A percentile compares a stretch with the other conserved stretches of the same genome.
These are phyloP conservation scores for Phenganax subtilis DNA, from an alignment of 92 coral and sea anemone genomes.

Conservation along the genomic window DNA sequence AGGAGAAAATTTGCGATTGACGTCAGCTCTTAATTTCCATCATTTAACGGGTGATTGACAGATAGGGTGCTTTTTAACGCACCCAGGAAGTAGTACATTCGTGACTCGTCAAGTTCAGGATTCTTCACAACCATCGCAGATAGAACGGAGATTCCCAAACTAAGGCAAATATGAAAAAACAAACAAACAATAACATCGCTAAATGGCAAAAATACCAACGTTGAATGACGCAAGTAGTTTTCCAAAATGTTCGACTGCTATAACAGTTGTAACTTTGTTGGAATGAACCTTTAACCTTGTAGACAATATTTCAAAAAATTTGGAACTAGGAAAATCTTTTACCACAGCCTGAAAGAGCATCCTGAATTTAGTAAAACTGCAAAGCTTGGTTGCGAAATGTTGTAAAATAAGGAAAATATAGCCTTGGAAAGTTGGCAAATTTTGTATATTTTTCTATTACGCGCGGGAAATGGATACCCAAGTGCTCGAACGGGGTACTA, in stretches of 20 bases:
- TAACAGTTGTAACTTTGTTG: not conserved
- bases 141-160: constrained; percentile 26
- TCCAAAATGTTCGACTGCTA: not conserved
- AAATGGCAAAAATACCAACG: not conserved
- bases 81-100: constrained; percentile 36
- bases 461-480: no score
- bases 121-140: constrained; percentile 30
- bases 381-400: no score
- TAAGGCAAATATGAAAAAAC: not conserved
- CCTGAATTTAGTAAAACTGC: no score
- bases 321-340: no score
- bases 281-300: no score
- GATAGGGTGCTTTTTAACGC: not conserved
- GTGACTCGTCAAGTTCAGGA: constrained; percentile 20
- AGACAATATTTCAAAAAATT: no score
- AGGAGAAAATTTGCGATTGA: not conserved
- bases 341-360: no score
- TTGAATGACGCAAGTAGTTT: no score
- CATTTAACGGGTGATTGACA: not conserved
- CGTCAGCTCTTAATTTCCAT: not conserved
- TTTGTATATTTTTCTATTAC: no score
- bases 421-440: no score
- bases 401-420: no score
- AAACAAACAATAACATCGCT: not conserved
- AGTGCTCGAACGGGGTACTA: no score